These are phyloP conservation scores for Leptinotarsa haldemani DNA, from an alignment of 2,888 invertebrate genomes.

Conservation along the genomic window DNA sequence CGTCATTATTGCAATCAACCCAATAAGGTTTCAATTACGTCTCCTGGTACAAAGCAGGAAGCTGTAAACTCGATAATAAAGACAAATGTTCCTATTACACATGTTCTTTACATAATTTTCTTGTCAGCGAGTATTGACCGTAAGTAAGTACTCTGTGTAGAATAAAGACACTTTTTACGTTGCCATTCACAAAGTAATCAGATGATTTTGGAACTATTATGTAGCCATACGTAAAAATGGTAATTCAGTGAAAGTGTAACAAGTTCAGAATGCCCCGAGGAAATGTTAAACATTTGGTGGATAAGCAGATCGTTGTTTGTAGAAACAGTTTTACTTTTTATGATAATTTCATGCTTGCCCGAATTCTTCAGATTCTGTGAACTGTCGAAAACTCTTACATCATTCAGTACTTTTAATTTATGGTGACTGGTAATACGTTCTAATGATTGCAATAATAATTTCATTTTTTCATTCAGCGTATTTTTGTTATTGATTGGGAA, in stretches of 20 bases:
- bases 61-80: no score
- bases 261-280: constrained; percentile 8
- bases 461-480: no score
- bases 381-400: no score
- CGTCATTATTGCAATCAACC: no score
- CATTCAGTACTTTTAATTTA: no score
- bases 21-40: no score
- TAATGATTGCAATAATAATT: no score
- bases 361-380: neutral
- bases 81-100: no score
- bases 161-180: neutral
- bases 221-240: neutral
- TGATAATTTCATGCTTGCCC: neutral
- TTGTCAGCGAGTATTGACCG: neutral
- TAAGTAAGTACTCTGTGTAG: neutral
- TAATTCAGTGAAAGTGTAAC: constrained; percentile 13
- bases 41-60: no score
- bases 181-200: neutral
- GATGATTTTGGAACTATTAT: constrained; percentile 1
- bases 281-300: neutral
- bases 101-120: no score
- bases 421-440: no score
- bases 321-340: constrained; percentile 11
- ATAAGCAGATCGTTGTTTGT: neutral
- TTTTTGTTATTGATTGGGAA: no score